phyloP scores from a whole-genome alignment of 2,888 invertebrate species.

The Camptogramma bilineatum region DNA sequence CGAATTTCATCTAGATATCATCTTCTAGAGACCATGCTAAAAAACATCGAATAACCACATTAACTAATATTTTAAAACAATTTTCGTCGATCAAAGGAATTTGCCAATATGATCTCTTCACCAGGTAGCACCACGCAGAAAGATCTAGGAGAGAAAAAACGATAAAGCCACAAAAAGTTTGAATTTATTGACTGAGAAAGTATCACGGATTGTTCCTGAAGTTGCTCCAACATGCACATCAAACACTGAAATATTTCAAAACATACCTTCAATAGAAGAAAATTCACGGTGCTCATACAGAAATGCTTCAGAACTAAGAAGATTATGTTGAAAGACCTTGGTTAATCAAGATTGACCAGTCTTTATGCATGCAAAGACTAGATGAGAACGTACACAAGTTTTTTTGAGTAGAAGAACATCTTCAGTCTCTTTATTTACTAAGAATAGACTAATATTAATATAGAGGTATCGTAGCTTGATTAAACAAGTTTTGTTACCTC shows the following conservation, averaged over 20 bases:
- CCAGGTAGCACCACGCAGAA: too few species aligned
- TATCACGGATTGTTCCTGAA: not conserved
- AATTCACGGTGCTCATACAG: not conserved
- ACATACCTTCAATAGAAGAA: slow-evolving; percentile 9
- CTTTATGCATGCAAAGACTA: not conserved
- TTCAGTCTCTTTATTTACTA: not conserved
- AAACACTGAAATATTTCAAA: slow-evolving; percentile 11
- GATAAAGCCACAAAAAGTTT: too few species aligned
- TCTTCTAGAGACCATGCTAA: too few species aligned
- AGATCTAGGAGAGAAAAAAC: too few species aligned
- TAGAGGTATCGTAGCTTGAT: not conserved
- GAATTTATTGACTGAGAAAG: not conserved
- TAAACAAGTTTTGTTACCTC: not conserved
- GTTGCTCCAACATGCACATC: slow-evolving; percentile 2
- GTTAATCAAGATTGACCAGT: not conserved
- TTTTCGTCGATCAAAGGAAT: too few species aligned
- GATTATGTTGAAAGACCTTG: not conserved
- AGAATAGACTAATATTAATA: not conserved
- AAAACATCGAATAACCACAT: too few species aligned
- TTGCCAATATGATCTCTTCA: too few species aligned
- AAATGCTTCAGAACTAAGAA: not conserved
- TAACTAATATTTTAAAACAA: too few species aligned
- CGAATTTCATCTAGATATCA: too few species aligned
- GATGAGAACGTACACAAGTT: not conserved
- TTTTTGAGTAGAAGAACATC: not conserved